Conservation (phyloP, 2,888 invertebrate species). For the Drosophila macrospina region DNA sequence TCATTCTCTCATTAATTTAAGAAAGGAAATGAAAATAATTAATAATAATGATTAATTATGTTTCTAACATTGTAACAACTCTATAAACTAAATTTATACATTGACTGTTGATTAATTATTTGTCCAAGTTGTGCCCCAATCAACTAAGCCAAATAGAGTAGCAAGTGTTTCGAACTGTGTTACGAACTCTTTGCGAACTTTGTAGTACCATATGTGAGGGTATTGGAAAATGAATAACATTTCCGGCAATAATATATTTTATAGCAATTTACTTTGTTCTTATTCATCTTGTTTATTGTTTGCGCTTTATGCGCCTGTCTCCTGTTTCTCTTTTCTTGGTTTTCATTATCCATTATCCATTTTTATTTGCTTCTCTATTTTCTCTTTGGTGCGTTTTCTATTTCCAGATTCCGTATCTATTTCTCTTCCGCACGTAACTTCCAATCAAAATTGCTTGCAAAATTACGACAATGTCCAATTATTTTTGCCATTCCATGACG, state of each 20-base stretch:
- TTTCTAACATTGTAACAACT: too few species aligned
- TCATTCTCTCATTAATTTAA: too few species aligned
- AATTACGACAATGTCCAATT: constrained; percentile 70
- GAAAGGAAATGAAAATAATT: too few species aligned
- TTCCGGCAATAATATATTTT: constrained; percentile 37
- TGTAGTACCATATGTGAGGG: neutral
- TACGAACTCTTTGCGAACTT: neutral
- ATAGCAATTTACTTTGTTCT: constrained; percentile 17
- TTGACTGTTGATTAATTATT: too few species aligned
- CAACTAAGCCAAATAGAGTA: too few species aligned
- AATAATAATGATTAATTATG: too few species aligned
- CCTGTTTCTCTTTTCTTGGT: neutral
- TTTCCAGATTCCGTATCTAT: neutral
- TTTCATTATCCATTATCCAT: neutral
- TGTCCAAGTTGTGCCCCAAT: too few species aligned
- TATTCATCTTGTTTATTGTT: constrained; percentile 23
- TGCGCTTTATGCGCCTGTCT: constrained; percentile 6
- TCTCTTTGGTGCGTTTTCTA: neutral
- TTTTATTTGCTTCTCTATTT: neutral
- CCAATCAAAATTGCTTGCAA: constrained; percentile 47
- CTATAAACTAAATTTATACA: too few species aligned
- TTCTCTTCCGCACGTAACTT: constrained; percentile 30
- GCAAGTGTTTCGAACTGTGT: too few species aligned
- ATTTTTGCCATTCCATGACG: constrained; percentile 62
- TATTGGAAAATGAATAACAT: constrained; percentile 25